Conservation (phyloP, 2,797 vertebrate genomes). For the Lerista edwardsae region DNA sequence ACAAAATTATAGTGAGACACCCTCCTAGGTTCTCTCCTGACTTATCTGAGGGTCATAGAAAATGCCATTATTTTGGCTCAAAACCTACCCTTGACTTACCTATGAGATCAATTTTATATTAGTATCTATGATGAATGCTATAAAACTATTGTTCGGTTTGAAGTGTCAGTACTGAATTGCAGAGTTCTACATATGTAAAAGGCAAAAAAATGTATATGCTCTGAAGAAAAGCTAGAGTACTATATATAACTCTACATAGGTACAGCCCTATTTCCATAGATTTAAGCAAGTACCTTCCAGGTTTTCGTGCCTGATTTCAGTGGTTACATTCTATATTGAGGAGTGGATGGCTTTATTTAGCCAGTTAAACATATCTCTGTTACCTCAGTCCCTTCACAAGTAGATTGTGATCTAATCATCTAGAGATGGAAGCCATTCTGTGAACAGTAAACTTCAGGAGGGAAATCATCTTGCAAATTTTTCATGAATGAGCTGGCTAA, state of each 20-base stretch:
- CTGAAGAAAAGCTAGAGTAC: too few relatives aligned
- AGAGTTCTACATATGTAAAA: not conserved
- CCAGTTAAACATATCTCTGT: conserved; percentile 72
- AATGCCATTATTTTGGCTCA: too few relatives aligned
- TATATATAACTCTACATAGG: not conserved
- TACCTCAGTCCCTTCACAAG: conserved; percentile 73
- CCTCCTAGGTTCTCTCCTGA: too few relatives aligned
- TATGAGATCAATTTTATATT: too few relatives aligned
- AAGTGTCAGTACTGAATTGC: not conserved
- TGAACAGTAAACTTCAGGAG: conserved; percentile 60
- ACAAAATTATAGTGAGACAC: too few relatives aligned
- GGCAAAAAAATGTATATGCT: too few relatives aligned
- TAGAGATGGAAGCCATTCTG: conserved; percentile 66
- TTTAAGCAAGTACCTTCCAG: conserved; percentile 40
- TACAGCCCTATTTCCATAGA: conserved; percentile 32
- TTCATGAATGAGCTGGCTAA: conserved; percentile 60
- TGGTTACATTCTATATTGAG: conserved; percentile 64
- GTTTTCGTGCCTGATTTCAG: conserved; percentile 49
- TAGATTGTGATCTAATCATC: conserved; percentile 71
- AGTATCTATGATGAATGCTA: not conserved
- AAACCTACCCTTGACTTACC: too few relatives aligned
- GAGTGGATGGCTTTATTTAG: conserved; percentile 74
- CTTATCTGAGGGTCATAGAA: too few relatives aligned
- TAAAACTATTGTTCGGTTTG: conserved; percentile 24
- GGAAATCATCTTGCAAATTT: conserved; percentile 63